phyloP scores from a whole-genome alignment of 2,113 vertebrate species.

The Uria lomvia region DNA sequence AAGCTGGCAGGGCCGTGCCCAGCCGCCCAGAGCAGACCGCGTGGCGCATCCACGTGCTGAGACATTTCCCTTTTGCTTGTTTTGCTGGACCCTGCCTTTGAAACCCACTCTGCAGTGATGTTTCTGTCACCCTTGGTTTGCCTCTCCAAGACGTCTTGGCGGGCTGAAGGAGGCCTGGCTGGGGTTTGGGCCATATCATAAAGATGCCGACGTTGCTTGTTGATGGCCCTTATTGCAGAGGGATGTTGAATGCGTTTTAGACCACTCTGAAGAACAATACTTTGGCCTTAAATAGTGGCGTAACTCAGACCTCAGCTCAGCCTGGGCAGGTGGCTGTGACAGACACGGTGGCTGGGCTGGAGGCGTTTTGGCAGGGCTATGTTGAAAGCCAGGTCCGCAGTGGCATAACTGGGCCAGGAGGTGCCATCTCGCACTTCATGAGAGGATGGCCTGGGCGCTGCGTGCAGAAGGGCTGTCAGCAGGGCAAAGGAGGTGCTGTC shows the following conservation, averaged over 20 bases:
- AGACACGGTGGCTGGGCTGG: background rate
- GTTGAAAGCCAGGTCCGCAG: background rate
- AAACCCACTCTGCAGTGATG: background rate
- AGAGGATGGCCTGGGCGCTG: background rate
- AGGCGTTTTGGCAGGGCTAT: background rate
- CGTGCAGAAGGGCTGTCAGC: too few species aligned
- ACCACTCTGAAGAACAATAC: background rate
- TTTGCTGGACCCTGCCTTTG: background rate
- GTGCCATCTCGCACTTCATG: background rate
- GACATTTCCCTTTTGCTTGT: background rate
- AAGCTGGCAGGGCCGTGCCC: background rate
- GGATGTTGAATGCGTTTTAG: background rate
- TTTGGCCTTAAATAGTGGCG: background rate
- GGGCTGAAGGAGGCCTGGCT: background rate
- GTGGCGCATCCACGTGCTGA: fast-evolving
- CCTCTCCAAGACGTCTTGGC: background rate
- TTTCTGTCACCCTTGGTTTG: background rate
- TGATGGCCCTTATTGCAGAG: background rate
- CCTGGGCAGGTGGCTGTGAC: background rate
- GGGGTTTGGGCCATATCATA: background rate
- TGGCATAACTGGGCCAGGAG: background rate
- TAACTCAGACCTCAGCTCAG: background rate
- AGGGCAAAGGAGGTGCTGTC: background rate
- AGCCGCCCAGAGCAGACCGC: background rate
- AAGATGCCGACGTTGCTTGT: background rate